phyloP scores from a whole-genome alignment of 2,888 invertebrate genomes.

The Stenotaenia linearis region DNA sequence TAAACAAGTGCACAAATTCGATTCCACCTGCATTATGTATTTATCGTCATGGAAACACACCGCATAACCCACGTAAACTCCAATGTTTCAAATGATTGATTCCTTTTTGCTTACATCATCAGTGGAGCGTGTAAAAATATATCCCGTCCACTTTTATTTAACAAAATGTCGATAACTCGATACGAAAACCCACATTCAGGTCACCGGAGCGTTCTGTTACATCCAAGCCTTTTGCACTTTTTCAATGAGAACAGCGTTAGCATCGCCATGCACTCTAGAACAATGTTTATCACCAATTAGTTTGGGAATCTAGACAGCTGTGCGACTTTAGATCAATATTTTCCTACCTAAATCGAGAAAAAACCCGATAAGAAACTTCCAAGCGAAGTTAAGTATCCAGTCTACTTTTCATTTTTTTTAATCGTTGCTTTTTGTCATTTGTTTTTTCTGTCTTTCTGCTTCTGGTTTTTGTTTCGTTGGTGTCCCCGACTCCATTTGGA shows the following conservation, averaged over 20 bases:
- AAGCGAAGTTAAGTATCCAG: neutral
- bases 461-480: too few species aligned
- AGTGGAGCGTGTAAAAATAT: neutral
- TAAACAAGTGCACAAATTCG: constrained; percentile 14
- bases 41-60: constrained; percentile 2
- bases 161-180: neutral
- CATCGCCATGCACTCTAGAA: too few species aligned
- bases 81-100: neutral
- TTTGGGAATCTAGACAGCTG: neutral
- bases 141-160: neutral
- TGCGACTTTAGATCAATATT: neutral
- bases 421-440: too few species aligned
- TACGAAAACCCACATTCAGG: too few species aligned
- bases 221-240: too few species aligned
- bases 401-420: too few species aligned
- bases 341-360: neutral
- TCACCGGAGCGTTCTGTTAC: too few species aligned
- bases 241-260: too few species aligned
- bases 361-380: neutral
- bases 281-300: neutral
- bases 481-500: too few species aligned
- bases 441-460: too few species aligned
- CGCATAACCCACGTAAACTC: neutral
- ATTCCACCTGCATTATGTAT: constrained; percentile 15
- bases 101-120: neutral